Evolutionary conservation across 35 echinoderm and acorn worm species (phyloP).

Genomic region (Lytechinus pictus): DNA sequence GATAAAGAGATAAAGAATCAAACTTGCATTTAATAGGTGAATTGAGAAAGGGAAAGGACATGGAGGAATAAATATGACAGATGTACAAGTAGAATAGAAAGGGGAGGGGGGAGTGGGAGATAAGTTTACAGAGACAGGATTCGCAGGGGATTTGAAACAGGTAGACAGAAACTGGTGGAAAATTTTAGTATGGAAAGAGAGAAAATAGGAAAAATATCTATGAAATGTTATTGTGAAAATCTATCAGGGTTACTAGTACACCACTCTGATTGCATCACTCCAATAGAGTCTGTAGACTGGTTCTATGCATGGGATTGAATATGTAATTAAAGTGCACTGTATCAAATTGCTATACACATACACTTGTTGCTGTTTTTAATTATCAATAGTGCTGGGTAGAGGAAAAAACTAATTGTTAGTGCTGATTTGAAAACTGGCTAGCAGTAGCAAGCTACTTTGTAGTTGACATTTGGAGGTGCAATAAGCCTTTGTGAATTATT

Average conservation of each 20-base stretch:
- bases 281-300: neutral
- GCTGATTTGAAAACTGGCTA: neutral
- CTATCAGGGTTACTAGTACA: neutral
- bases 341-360: neutral
- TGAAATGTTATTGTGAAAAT: neutral
- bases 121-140: neutral
- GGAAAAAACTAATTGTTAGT: neutral
- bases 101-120: no score
- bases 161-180: no score
- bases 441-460: neutral
- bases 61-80: no score
- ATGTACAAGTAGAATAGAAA: neutral
- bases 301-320: neutral
- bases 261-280: neutral
- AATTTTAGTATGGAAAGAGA: no score
- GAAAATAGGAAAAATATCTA: no score
- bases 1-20: no score
- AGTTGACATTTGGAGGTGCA: neutral
- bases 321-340: neutral
- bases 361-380: constrained; percentile 5
- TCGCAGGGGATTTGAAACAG: no score
- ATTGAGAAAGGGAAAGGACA: no score
- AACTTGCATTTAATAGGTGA: no score
- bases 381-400: neutral
- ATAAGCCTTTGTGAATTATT: neutral